These are phyloP conservation scores for Lysandra bellargus DNA, from an alignment of 2,888 invertebrate genomes.

Conservation along the genomic window DNA sequence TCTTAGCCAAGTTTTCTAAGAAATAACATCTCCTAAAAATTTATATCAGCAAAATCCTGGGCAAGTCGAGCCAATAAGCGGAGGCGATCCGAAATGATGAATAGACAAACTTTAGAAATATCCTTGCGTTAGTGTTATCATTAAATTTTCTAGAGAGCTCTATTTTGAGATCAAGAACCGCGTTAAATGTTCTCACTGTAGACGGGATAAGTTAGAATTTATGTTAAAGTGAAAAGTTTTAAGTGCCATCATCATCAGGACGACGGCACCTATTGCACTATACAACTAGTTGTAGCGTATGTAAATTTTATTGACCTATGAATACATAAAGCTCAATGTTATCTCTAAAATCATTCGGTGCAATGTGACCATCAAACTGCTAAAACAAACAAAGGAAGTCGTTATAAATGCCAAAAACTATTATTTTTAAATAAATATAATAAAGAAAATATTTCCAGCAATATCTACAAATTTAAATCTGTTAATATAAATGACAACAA, in stretches of 20 bases:
- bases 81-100: slow-evolving; percentile 6
- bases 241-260: slow-evolving; percentile 9
- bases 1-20: not conserved
- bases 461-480: not conserved
- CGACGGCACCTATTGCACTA: not conserved
- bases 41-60: not conserved
- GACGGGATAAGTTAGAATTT: slow-evolving; percentile 25
- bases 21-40: not conserved
- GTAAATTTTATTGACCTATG: not conserved
- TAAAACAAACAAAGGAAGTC: not conserved
- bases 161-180: slow-evolving; percentile 25
- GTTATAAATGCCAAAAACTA: not conserved
- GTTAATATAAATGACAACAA: not conserved
- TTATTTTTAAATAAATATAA: not conserved
- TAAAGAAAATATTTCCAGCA: not conserved
- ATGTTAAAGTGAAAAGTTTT: slow-evolving; percentile 19
- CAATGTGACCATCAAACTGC: not conserved
- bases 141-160: slow-evolving; percentile 22
- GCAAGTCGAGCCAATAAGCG: slow-evolving; percentile 3
- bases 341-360: not conserved
- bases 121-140: slow-evolving; percentile 21
- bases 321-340: not conserved
- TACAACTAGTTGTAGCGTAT: not conserved
- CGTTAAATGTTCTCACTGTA: slow-evolving; percentile 22
- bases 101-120: slow-evolving; percentile 17